phyloP scores from a whole-genome alignment of 1,140 invertebrate genomes.

The Phocides pigmalion region DNA sequence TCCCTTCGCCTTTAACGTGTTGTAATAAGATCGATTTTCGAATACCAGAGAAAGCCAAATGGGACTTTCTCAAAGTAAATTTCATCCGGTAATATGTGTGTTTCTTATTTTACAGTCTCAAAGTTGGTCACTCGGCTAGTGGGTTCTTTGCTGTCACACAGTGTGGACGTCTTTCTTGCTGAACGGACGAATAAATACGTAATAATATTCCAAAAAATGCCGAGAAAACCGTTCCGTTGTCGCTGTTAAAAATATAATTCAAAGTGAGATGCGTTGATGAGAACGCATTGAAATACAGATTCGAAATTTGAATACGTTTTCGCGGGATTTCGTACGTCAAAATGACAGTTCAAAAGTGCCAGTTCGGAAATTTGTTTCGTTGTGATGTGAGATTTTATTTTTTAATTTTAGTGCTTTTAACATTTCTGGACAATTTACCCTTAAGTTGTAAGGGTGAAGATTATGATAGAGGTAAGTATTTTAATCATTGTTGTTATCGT shows the following conservation, averaged over 20 bases:
- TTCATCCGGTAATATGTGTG: conserved; percentile 68
- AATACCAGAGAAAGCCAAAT: conserved; percentile 37
- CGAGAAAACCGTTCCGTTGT: conserved; percentile 56
- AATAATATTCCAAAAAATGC: conserved; percentile 55
- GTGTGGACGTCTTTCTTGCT: conserved; percentile 51
- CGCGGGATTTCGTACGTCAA: conserved; percentile 64
- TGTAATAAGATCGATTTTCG: conserved; percentile 36
- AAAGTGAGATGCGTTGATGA: conserved; percentile 55
- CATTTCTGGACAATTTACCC: conserved; percentile 63
- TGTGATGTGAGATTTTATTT: conserved; percentile 69
- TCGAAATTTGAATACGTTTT: conserved; percentile 41
- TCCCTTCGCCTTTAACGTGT: conserved; percentile 31
- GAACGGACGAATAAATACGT: conserved; percentile 28
- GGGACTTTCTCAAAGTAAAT: conserved; percentile 57
- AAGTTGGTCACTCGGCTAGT: conserved; percentile 82
- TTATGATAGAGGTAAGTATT: conserved; percentile 62
- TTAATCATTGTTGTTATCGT: neutral
- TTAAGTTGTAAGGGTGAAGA: conserved; percentile 56
- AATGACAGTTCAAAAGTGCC: conserved; percentile 71
- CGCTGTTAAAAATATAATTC: conserved; percentile 46
- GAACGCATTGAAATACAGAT: conserved; percentile 36
- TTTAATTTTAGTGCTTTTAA: conserved; percentile 62
- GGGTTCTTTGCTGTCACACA: conserved; percentile 58
- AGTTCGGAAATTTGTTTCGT: conserved; percentile 50
- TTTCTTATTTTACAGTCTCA: conserved; percentile 79